Evolutionary conservation across 2,888 invertebrate species (phyloP).

Genomic region (Frankliniella intonsa): DNA sequence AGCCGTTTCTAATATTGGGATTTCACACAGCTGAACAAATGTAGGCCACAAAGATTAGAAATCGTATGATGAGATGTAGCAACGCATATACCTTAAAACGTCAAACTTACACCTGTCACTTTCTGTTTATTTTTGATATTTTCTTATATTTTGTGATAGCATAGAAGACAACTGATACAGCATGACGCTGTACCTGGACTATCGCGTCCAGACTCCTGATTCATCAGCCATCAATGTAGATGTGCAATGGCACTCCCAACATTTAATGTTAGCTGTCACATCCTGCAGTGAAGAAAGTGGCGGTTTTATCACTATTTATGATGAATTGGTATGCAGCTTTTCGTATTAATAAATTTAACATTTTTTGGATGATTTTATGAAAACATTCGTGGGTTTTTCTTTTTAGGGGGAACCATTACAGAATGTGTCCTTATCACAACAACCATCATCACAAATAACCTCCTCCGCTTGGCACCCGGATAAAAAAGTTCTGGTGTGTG

Average conservation of each 20-base stretch:
- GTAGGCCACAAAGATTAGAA: background rate
- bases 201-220: conserved; percentile 71
- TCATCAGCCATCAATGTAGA: conserved; percentile 72
- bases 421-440: conserved; percentile 70
- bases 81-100: no score
- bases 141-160: no score
- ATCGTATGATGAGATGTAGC: no score
- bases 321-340: conserved; percentile 62
- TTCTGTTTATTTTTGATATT: no score
- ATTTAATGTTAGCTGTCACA: conserved; percentile 77
- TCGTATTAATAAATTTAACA: background rate
- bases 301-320: conserved; percentile 81
- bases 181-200: conserved; percentile 83
- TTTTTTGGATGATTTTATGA: conserved; percentile 28
- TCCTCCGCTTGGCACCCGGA: conserved; percentile 87
- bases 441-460: conserved; percentile 73
- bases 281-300: conserved; percentile 84
- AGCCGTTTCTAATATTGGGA: background rate
- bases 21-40: background rate
- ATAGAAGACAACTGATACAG: conserved; percentile 33
- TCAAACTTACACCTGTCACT: no score
- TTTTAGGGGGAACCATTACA: conserved; percentile 67
- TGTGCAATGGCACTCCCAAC: conserved; percentile 75
- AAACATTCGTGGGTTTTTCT: conserved; percentile 30
- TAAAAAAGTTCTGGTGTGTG: conserved; percentile 71